Conservation (phyloP, 2,888 invertebrate genomes). For the Sturmia bella region DNA sequence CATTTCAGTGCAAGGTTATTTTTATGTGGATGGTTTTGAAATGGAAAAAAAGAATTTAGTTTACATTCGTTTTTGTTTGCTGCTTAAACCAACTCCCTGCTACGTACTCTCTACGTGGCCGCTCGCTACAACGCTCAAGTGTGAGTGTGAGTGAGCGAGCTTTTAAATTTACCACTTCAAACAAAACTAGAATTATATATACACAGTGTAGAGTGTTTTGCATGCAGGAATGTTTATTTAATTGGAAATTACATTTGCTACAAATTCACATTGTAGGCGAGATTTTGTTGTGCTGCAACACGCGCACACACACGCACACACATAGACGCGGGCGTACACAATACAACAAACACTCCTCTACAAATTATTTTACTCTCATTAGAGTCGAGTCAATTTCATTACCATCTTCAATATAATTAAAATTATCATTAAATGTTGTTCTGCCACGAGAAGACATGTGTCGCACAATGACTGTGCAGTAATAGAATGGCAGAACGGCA, state of each 20-base stretch:
- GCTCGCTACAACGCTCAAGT: background rate
- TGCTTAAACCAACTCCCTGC: background rate
- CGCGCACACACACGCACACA: too few relatives aligned
- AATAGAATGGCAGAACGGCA: too few relatives aligned
- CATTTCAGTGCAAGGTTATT: constrained; percentile 63
- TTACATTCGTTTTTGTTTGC: constrained; percentile 11
- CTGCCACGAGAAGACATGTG: background rate
- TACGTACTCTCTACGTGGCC: background rate
- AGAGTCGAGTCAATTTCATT: constrained; percentile 10
- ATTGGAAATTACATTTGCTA: constrained; percentile 69
- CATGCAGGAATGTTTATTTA: constrained; percentile 58
- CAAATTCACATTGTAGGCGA: constrained; percentile 51
- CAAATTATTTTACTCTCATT: constrained; percentile 15
- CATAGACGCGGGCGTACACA: too few relatives aligned
- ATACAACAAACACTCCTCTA: background rate
- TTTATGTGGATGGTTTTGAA: constrained; percentile 46
- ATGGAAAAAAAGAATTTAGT: constrained; percentile 59
- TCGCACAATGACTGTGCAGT: too few relatives aligned
- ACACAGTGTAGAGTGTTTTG: constrained; percentile 9
- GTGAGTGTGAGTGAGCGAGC: background rate
- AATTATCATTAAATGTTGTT: background rate
- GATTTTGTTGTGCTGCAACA: constrained; percentile 4
- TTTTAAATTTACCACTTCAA: constrained; percentile 16
- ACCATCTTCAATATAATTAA: constrained; percentile 36
- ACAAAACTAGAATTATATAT: background rate